phyloP scores from a whole-genome alignment of 1,140 invertebrate genomes.

The Tetramorium simillimum region DNA sequence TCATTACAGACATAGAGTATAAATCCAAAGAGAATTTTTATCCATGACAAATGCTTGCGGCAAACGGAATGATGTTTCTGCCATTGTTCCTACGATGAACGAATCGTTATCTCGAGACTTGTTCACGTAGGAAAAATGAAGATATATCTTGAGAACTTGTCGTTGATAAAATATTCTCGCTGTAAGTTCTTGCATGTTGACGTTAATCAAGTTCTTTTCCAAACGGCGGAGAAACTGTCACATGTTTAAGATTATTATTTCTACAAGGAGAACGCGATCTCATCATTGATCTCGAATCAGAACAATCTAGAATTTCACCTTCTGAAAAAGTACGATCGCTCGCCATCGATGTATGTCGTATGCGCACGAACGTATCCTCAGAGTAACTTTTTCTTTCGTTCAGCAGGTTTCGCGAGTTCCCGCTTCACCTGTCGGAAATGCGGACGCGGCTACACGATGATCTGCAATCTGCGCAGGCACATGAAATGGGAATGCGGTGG shows the following conservation, averaged over 20 bases:
- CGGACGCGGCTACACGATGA: slow-evolving; percentile 77
- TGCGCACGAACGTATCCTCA: neutral
- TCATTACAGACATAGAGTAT: neutral
- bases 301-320: slow-evolving; percentile 15
- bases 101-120: neutral
- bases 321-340: neutral
- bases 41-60: neutral
- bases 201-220: neutral
- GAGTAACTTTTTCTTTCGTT: slow-evolving; percentile 57
- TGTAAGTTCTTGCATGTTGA: neutral
- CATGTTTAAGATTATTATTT: slow-evolving; percentile 10
- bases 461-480: slow-evolving; percentile 80
- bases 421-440: slow-evolving; percentile 76
- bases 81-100: neutral
- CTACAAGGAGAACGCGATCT: neutral
- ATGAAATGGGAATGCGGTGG: slow-evolving; percentile 82
- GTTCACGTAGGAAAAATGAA: neutral
- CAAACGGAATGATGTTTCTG: neutral
- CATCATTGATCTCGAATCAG: neutral
- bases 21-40: neutral
- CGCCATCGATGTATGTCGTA: neutral
- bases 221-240: neutral
- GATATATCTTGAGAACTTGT: neutral
- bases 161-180: slow-evolving; percentile 2
- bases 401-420: slow-evolving; percentile 51